Percentiles rank a stretch among this genome's conserved stretches.
Conservation (phyloP, 2,888 invertebrate species). For the Ennomos quercinarius region DNA sequence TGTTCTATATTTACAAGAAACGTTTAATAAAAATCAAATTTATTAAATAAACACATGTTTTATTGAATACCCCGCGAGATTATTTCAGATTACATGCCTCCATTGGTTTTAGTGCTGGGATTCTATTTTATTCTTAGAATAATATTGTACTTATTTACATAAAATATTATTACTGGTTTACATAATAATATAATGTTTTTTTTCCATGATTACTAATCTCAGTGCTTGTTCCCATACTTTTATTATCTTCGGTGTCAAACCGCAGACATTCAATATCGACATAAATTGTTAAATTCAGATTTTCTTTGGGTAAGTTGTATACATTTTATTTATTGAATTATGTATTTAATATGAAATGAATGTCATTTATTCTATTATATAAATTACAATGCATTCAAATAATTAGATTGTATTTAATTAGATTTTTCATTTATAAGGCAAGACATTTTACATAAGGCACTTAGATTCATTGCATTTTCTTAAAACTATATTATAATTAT, state of each 20-base stretch:
- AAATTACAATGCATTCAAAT: no score
- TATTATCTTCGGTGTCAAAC: no score
- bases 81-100: slow-evolving; percentile 31
- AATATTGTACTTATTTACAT: slow-evolving; percentile 1
- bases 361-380: no score
- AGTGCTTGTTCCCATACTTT: no score
- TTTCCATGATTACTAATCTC: no score
- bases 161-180: not conserved
- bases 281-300: slow-evolving; percentile 25
- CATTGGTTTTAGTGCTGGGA: not conserved
- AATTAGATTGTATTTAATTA: slow-evolving; percentile 39
- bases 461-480: slow-evolving; percentile 31
- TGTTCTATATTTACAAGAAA: not conserved
- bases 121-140: not conserved
- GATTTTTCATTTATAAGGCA: slow-evolving; percentile 53
- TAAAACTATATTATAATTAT: slow-evolving; percentile 17
- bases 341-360: no score
- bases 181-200: no score
- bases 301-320: slow-evolving; percentile 25
- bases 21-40: slow-evolving; percentile 9
- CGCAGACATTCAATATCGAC: not conserved
- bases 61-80: slow-evolving; percentile 35
- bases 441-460: slow-evolving; percentile 72
- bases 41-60: slow-evolving; percentile 36
- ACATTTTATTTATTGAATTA: slow-evolving; percentile 40